Percentiles rank a stretch among this genome's conserved stretches.
These are phyloP conservation scores for Hyalella azteca DNA, from an alignment of 2,888 invertebrate species.

Conservation along the genomic window DNA sequence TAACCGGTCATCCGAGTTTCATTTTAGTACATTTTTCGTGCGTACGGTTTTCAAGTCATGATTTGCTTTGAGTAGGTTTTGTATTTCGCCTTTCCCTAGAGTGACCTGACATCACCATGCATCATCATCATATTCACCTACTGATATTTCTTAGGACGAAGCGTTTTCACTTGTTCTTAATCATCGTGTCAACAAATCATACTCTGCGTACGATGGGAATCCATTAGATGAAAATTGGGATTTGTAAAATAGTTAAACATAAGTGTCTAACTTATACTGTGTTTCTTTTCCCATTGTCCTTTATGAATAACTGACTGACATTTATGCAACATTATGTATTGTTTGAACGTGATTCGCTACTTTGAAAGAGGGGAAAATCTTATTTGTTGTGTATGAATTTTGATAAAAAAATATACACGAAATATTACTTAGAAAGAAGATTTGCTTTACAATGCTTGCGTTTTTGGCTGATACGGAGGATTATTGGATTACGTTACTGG, in stretches of 20 bases:
- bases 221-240: conserved; percentile 9
- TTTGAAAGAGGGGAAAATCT: no score
- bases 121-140: not conserved
- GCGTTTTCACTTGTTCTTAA: not conserved
- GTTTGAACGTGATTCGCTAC: no score
- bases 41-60: not conserved
- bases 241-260: conserved; percentile 21
- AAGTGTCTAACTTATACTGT: conserved; percentile 9
- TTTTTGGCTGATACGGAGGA: no score
- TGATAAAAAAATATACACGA: no score
- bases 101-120: conserved; percentile 24
- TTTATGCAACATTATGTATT: no score
- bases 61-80: not conserved
- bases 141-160: not conserved
- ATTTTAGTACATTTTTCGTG: not conserved
- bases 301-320: no score
- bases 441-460: no score
- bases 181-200: conserved; percentile 33
- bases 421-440: no score
- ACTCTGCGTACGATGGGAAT: not conserved
- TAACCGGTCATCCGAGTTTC: not conserved
- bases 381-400: no score
- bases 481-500: no score
- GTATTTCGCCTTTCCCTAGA: not conserved
- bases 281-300: not conserved